phyloP scores from a whole-genome alignment of 2,888 invertebrate species.

The Megamerina dolium region DNA sequence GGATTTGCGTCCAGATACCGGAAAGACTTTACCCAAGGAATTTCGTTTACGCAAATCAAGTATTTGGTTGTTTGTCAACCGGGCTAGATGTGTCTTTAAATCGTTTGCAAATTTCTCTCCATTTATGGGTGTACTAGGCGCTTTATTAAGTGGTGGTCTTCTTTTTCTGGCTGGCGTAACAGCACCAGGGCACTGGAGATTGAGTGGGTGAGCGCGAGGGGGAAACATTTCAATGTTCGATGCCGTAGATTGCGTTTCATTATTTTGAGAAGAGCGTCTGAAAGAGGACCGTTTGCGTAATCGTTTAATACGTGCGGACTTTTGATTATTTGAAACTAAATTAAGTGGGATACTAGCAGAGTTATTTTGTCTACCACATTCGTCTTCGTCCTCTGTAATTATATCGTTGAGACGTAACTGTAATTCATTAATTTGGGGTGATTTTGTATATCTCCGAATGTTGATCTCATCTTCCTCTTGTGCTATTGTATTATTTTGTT shows the following conservation, averaged over 20 bases:
- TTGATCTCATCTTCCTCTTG: no score
- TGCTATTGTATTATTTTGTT: no score
- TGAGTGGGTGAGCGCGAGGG: constrained; percentile 13
- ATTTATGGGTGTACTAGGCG: constrained; percentile 32
- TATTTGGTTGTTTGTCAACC: constrained; percentile 39
- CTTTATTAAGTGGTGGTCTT: constrained; percentile 27
- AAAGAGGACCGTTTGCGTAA: constrained; percentile 3
- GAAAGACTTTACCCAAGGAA: constrained; percentile 25
- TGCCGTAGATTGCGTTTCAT: no score
- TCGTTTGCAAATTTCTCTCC: constrained; percentile 38
- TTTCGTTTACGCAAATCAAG: constrained; percentile 37
- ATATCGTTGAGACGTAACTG: not conserved
- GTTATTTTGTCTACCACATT: not conserved
- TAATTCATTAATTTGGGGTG: not conserved
- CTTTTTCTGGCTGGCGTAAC: not conserved
- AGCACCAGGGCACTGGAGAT: constrained; percentile 1
- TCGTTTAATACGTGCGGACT: no score
- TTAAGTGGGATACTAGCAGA: constrained; percentile 16
- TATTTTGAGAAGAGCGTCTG: no score
- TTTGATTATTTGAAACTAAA: constrained; percentile 10
- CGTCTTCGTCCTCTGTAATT: not conserved
- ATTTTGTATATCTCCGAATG: no score
- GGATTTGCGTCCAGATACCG: constrained; percentile 20
- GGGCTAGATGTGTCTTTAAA: constrained; percentile 22
- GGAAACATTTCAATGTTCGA: constrained; percentile 8